Evolutionary conservation across 2,888 invertebrate genomes (phyloP).

Genomic region (Priocnemis perturbator): DNA sequence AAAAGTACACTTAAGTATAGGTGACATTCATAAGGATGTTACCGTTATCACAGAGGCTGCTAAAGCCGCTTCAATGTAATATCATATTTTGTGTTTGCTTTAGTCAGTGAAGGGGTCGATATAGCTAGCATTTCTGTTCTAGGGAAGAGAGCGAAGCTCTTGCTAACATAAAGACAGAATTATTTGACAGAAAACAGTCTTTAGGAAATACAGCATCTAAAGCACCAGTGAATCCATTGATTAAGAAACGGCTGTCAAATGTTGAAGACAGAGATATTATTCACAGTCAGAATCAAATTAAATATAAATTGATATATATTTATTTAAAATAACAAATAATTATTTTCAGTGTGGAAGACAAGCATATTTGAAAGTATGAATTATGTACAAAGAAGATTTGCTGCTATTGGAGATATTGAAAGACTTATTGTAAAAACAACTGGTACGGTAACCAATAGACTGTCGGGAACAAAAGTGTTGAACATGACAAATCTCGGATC

Average conservation of each 20-base stretch:
- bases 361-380: slow-evolving; percentile 40
- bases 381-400: slow-evolving; percentile 43
- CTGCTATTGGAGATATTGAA: slow-evolving; percentile 46
- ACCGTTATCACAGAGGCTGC: slow-evolving; percentile 28
- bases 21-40: slow-evolving; percentile 18
- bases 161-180: slow-evolving; percentile 45
- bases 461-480: slow-evolving; percentile 51
- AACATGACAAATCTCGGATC: slow-evolving; percentile 55
- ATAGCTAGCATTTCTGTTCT: too few species aligned
- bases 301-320: too few species aligned
- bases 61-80: slow-evolving; percentile 31
- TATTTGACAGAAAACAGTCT: slow-evolving; percentile 55
- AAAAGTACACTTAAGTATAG: slow-evolving; percentile 16
- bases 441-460: slow-evolving; percentile 52
- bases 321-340: slow-evolving; percentile 6
- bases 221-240: slow-evolving; percentile 56
- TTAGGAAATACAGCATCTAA: slow-evolving; percentile 38
- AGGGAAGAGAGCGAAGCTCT: slow-evolving; percentile 54
- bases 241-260: slow-evolving; percentile 58
- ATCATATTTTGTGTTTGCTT: slow-evolving; percentile 1
- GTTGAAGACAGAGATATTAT: slow-evolving; percentile 59
- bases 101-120: neutral
- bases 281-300: slow-evolving; percentile 46
- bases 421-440: slow-evolving; percentile 47
- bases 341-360: slow-evolving; percentile 60